These are phyloP conservation scores for Gymnogyps californianus DNA, from an alignment of 2,113 vertebrate genomes.

Conservation along the genomic window DNA sequence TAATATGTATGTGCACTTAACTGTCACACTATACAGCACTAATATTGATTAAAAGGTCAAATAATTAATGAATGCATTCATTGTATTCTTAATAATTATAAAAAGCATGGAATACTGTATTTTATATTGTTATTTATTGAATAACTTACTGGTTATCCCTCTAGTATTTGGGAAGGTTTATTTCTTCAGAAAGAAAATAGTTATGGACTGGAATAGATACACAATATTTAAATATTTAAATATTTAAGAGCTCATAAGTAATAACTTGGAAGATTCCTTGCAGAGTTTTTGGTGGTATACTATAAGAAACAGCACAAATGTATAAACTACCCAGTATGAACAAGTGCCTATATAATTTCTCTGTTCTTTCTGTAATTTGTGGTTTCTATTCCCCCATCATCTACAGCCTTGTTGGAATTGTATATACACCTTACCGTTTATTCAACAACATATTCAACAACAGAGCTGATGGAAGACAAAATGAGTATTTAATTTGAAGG, in stretches of 20 bases:
- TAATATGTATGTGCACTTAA: neutral
- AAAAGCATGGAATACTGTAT: neutral
- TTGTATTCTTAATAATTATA: neutral
- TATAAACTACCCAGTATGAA: neutral
- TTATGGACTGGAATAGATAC: neutral
- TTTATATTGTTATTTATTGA: neutral
- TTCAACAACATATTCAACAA: neutral
- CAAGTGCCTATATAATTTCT: rapidly evolving
- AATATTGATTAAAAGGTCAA: neutral
- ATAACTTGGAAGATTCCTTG: neutral
- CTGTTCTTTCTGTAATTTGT: neutral
- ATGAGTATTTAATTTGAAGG: neutral
- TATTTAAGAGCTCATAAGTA: neutral
- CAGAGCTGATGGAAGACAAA: neutral
- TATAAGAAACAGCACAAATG: neutral
- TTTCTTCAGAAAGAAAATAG: neutral
- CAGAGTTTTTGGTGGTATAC: neutral
- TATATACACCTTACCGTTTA: neutral
- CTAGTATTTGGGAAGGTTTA: neutral
- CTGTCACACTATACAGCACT: neutral
- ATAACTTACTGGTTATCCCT: neutral
- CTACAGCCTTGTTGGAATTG: neutral
- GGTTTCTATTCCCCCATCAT: neutral
- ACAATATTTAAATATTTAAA: neutral
- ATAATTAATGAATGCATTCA: neutral